These are phyloP conservation scores for Drosophila mayri DNA, from an alignment of 1,140 invertebrate genomes.

Conservation along the genomic window DNA sequence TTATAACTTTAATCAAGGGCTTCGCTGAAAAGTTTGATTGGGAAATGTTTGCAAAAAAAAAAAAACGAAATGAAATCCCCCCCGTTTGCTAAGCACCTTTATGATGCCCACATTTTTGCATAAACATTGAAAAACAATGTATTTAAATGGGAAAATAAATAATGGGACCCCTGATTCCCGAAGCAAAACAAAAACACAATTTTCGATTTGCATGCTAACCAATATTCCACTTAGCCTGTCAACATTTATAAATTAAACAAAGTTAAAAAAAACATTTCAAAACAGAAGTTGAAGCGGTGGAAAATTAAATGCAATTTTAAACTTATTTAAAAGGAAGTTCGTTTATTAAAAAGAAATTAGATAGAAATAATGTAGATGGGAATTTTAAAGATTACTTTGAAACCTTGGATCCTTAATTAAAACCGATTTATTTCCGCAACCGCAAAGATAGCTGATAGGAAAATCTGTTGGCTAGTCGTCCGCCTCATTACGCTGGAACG, in stretches of 20 bases:
- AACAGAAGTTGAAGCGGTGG: not conserved
- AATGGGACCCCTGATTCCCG: not conserved
- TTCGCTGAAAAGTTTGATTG: conserved; percentile 25
- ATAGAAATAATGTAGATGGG: not conserved
- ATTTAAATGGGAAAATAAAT: conserved; percentile 12
- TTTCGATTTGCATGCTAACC: conserved; percentile 10
- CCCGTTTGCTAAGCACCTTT: not conserved
- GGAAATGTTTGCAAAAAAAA: conserved; percentile 5
- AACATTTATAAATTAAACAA: not conserved
- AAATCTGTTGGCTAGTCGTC: conserved; percentile 47
- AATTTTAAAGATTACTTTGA: not conserved
- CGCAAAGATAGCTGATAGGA: conserved; percentile 17
- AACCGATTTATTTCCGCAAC: conserved; percentile 13
- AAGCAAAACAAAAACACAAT: not conserved
- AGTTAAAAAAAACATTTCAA: not conserved
- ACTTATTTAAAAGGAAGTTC: not conserved
- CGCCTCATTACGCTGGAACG: conserved; percentile 56
- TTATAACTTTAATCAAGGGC: conserved; percentile 18
- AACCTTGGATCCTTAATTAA: not conserved
- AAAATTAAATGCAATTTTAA: not conserved
- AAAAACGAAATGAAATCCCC: not conserved
- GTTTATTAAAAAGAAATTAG: not conserved
- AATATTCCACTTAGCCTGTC: not conserved
- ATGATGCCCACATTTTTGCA: conserved; percentile 48
- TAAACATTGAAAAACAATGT: conserved; percentile 29